Evolutionary conservation across 2,797 vertebrate species (phyloP), one percentile per base, ranked within the genome.

Genomic region (Sebastiscus albofasciatus): DNA sequence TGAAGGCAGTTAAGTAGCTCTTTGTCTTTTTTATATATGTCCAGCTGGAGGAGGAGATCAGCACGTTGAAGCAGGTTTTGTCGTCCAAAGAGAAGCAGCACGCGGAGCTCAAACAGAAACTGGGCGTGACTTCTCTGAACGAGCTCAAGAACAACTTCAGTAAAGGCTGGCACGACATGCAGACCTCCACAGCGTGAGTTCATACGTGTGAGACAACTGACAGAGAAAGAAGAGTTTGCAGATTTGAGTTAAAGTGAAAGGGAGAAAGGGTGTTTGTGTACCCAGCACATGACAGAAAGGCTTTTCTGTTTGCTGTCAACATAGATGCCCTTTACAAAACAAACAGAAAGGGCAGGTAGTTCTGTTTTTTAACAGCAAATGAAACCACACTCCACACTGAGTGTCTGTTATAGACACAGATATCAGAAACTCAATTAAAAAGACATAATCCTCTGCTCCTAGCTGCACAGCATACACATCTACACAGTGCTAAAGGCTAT

Each of bases 41-140:
- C 59, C 85, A 99, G 99, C 94, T 99, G 82, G 98, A 99, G 82
- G 98, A 99, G 84, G 99, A 99, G 96, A 99, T 99, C 87, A 93
- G 94, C 76, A 99, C 98, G n/a, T 79, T 99, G 89, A 96, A 92
- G 77, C 98, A 99, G 95, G 98, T 99, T 68, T 92, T 99, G 89
- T 94, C 92, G 42, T 98, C 97, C 31, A 99, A 99, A 94, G 99
- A 99, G 94, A 98, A 95, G 92, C 97, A 96, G 81, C 96, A 99
- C 10, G 90, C 94, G 0, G 99, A 99, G 72, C 96, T 99, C 85
- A 99, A 95, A 87, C 97, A 98, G 93, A 98, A 97, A 58, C 96
- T 99, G 81, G 98, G 98, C 87, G 87, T 98, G 92, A 96, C 90
- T 55, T 91, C 98, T 80, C 94, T 99, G 90, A 96, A 94, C 65